phyloP scores from a whole-genome alignment of 2,797 vertebrate species.

The Moxostoma hubbsi region DNA sequence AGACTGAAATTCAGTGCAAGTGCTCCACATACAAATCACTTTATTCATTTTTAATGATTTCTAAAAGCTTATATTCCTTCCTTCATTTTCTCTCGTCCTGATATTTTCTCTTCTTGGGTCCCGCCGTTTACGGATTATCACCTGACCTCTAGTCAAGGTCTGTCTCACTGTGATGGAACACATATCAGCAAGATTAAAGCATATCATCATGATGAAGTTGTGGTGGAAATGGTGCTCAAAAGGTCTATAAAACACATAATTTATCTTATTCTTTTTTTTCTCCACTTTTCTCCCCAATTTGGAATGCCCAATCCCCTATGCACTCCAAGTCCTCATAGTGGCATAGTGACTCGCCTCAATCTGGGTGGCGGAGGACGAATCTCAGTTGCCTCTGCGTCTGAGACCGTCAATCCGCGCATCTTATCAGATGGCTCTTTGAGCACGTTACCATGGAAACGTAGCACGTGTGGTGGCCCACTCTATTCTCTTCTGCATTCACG shows the following conservation, averaged over 20 bases:
- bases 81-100: slow-evolving; percentile 58
- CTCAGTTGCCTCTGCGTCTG: no score
- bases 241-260: slow-evolving; percentile 37
- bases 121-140: slow-evolving; percentile 68
- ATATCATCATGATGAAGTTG: not conserved
- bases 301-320: no score
- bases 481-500: no score
- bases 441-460: no score
- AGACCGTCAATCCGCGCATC: no score
- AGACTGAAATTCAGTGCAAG: slow-evolving; percentile 73
- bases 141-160: slow-evolving; percentile 70
- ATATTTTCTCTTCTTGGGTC: slow-evolving; percentile 57
- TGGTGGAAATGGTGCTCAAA: slow-evolving; percentile 17
- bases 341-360: no score
- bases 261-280: slow-evolving; percentile 7
- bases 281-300: no score
- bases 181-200: slow-evolving; percentile 51
- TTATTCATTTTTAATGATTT: slow-evolving; percentile 81
- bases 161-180: slow-evolving; percentile 46
- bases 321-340: no score
- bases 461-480: no score
- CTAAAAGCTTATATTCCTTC: slow-evolving; percentile 72
- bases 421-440: no score
- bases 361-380: no score
- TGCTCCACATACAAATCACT: slow-evolving; percentile 65